phyloP scores from a whole-genome alignment of 2,113 vertebrate species.

The Zosterops hypoxanthus region DNA sequence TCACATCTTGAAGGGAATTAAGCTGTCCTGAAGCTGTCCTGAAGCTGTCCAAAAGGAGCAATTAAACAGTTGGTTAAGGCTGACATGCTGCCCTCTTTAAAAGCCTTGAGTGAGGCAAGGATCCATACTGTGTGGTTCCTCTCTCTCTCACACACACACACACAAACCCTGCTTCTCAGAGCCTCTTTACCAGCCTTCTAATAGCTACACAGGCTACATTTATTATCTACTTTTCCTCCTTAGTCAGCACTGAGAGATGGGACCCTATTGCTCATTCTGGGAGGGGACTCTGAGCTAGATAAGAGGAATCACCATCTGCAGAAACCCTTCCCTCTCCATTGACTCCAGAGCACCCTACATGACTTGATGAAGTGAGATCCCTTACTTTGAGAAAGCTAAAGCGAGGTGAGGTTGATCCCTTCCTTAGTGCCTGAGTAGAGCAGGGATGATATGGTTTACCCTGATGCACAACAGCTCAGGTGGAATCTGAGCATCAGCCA shows the following conservation, averaged over 20 bases:
- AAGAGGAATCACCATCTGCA: not conserved
- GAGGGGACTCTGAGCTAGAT: not conserved
- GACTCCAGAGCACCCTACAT: not conserved
- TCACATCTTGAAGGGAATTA: not conserved
- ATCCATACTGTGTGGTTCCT: not conserved
- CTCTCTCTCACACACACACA: accelerated
- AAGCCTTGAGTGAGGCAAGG: not conserved
- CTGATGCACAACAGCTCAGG: not conserved
- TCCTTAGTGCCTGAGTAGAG: not conserved
- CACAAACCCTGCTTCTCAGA: not conserved
- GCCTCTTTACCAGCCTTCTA: not conserved
- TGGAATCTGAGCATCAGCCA: not conserved
- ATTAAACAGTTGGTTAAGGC: not conserved
- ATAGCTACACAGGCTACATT: not conserved
- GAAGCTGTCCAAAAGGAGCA: not conserved
- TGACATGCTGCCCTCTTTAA: not conserved
- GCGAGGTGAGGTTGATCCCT: accelerated
- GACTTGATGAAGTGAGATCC: not conserved
- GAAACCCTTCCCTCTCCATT: not conserved
- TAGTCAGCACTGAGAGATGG: not conserved
- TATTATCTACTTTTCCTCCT: not conserved
- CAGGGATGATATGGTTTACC: not conserved
- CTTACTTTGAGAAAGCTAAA: not conserved
- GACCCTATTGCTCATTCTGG: accelerated
- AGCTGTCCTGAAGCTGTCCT: not conserved